Percentiles rank a stretch among this genome's conserved stretches.
These are phyloP conservation scores for Periophthalmodon schlosseri DNA, from an alignment of 2,113 vertebrate species.

Conservation along the genomic window DNA sequence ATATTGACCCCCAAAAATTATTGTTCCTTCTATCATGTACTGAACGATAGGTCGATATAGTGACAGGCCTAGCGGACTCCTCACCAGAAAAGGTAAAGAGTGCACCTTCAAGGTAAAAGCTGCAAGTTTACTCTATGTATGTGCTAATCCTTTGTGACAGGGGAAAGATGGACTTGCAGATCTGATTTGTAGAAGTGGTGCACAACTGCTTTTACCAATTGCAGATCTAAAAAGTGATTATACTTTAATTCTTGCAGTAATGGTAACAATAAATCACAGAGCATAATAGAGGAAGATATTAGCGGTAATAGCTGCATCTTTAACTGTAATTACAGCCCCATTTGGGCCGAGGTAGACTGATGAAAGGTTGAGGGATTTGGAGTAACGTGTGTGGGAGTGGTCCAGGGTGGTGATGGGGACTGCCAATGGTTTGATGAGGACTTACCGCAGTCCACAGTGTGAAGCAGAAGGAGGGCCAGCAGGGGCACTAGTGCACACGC, in stretches of 20 bases:
- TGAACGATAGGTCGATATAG: too few species aligned
- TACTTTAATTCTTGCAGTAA: constrained; percentile 3
- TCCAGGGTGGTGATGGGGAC: constrained; percentile 13
- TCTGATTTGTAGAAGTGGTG: background rate
- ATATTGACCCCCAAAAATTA: too few species aligned
- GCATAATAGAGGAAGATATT: background rate
- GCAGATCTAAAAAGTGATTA: background rate
- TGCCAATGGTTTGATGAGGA: constrained; percentile 39
- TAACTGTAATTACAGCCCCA: constrained; percentile 11
- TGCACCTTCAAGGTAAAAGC: background rate
- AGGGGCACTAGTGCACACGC: constrained; percentile 61
- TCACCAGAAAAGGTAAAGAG: too few species aligned
- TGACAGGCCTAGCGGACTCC: too few species aligned
- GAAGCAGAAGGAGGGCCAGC: constrained; percentile 68
- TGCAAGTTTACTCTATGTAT: background rate
- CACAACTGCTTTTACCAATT: background rate
- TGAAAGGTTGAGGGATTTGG: constrained; percentile 2
- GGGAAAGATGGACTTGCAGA: constrained; percentile 6
- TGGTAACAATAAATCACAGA: constrained; percentile 10
- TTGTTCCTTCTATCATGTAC: too few species aligned
- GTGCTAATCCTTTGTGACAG: constrained; percentile 12
- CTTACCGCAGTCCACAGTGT: constrained; percentile 61
- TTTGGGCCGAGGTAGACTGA: background rate
- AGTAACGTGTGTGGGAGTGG: background rate
- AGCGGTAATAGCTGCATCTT: constrained; percentile 9